A percentile compares a stretch with the other conserved stretches of the same genome.
These are phyloP conservation scores for Xestoiulus laeticollis DNA, from an alignment of 2,888 invertebrate species.

Conservation along the genomic window DNA sequence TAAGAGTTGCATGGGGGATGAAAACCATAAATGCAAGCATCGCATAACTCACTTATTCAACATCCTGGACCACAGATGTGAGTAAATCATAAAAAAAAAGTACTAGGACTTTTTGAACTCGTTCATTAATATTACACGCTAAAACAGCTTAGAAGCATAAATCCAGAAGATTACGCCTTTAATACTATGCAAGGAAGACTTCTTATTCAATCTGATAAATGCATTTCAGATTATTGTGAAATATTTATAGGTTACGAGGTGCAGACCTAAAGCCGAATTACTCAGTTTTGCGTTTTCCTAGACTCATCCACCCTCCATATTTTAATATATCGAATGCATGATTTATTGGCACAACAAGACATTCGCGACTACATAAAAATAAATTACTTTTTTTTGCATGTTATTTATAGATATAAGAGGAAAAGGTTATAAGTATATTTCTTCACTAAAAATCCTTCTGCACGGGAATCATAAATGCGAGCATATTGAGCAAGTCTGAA, in stretches of 20 bases:
- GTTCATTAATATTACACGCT: neutral
- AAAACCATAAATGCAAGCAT: neutral
- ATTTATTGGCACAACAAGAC: neutral
- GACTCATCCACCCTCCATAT: neutral
- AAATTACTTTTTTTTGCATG: neutral
- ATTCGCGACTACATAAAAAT: slow-evolving; percentile 8
- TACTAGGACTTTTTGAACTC: neutral
- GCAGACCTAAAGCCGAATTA: neutral
- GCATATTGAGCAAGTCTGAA: neutral
- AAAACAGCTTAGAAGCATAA: neutral
- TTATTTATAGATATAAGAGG: neutral
- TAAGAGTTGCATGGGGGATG: neutral
- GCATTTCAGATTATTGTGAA: neutral
- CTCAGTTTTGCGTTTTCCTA: neutral
- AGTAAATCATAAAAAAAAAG: neutral
- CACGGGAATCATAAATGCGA: neutral
- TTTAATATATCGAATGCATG: neutral
- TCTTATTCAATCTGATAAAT: neutral
- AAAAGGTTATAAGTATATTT: neutral
- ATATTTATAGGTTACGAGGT: neutral
- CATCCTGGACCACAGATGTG: neutral
- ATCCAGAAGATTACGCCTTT: neutral
- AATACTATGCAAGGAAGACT: neutral
- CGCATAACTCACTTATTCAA: neutral
- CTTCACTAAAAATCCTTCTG: neutral